Conservation (phyloP, 2,888 invertebrate species). For the Lepidocyrtinus sp. region DNA sequence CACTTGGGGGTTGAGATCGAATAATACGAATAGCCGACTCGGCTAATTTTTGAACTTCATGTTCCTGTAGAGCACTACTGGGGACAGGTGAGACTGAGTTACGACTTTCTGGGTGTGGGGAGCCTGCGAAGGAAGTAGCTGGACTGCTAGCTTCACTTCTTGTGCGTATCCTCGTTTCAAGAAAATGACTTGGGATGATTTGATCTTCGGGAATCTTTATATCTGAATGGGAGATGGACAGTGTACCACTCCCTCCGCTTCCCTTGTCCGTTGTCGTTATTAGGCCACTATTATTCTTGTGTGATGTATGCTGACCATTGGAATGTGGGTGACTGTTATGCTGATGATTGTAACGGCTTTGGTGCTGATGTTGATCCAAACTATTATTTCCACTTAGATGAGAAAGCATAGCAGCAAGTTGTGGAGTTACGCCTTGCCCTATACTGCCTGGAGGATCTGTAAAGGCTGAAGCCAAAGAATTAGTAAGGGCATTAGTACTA, state of each 20-base stretch:
- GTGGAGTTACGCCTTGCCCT: conserved; percentile 11
- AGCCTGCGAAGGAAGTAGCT: conserved; percentile 54
- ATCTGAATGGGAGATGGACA: conserved; percentile 30
- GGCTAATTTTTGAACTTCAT: conserved; percentile 66
- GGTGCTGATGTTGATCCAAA: conserved; percentile 31
- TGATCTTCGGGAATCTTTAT: conserved; percentile 65
- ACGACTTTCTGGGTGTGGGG: conserved; percentile 65
- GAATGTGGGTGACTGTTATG: conserved; percentile 37
- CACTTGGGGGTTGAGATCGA: conserved; percentile 61
- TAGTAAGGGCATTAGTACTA: background rate
- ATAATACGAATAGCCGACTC: conserved; percentile 66
- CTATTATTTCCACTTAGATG: conserved; percentile 34
- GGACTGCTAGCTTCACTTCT: conserved; percentile 64
- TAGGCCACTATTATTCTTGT: background rate
- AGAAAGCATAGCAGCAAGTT: conserved; percentile 19
- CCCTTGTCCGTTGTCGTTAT: conserved; percentile 1
- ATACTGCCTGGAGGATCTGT: conserved; percentile 22
- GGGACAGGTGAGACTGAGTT: conserved; percentile 67
- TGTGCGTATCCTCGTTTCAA: conserved; percentile 65
- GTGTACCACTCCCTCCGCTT: conserved; percentile 2
- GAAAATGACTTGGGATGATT: conserved; percentile 67
- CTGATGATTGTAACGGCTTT: conserved; percentile 32
- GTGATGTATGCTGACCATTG: conserved; percentile 25
- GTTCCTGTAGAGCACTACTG: conserved; percentile 64
- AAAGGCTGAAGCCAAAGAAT: conserved; percentile 6